Conservation (phyloP, 1,140 invertebrate genomes). For the Zaprionus inermis region DNA sequence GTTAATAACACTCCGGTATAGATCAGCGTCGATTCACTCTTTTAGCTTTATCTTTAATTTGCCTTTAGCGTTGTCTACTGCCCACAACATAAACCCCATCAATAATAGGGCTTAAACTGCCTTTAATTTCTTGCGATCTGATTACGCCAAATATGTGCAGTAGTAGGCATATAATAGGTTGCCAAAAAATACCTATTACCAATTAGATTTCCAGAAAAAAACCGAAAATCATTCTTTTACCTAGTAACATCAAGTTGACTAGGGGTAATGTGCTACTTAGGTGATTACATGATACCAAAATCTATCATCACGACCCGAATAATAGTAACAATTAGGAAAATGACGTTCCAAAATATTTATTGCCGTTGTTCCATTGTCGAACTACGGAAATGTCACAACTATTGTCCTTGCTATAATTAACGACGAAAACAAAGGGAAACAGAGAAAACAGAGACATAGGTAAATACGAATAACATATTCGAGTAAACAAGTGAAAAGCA, state of each 20-base stretch:
- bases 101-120: conserved; percentile 11
- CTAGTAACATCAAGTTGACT: too few species aligned
- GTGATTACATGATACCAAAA: not conserved
- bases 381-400: not conserved
- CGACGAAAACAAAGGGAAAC: not conserved
- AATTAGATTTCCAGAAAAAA: too few species aligned
- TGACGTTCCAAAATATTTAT: not conserved
- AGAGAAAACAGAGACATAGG: not conserved
- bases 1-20: not conserved
- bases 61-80: not conserved
- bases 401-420: not conserved
- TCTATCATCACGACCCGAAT: not conserved
- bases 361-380: not conserved
- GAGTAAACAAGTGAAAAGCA: not conserved
- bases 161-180: too few species aligned
- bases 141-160: not conserved
- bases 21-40: not conserved
- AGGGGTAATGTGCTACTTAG: not conserved
- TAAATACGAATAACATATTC: not conserved
- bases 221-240: too few species aligned
- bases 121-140: conserved; percentile 5
- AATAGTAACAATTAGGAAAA: not conserved
- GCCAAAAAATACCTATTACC: too few species aligned
- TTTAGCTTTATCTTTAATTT: not conserved
- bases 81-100: not conserved